Conservation (phyloP, 2,797 vertebrate genomes). For the Eidolon dupreanum region DNA sequence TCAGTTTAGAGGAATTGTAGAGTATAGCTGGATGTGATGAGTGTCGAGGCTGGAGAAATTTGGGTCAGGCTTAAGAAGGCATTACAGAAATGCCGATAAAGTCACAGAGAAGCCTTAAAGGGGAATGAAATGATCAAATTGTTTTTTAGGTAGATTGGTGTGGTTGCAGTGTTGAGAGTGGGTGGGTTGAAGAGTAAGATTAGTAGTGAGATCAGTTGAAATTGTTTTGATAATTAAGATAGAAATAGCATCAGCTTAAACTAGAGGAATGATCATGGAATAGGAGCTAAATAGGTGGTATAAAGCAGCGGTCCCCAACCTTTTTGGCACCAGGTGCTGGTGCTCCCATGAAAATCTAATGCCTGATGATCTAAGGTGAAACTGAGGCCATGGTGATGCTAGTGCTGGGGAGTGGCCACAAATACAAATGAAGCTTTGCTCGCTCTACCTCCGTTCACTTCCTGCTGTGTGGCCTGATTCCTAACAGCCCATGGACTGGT, state of each 20-base stretch:
- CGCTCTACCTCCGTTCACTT: no score
- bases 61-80: background rate
- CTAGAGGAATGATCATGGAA: background rate
- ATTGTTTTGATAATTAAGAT: background rate
- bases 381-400: no score
- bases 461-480: no score
- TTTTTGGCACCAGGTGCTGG: no score
- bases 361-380: no score
- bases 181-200: background rate
- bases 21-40: background rate
- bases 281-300: background rate
- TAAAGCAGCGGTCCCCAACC: background rate
- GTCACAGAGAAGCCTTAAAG: background rate
- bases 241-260: background rate
- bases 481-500: no score
- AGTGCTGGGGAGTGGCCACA: no score
- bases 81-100: background rate
- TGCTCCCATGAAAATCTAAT: no score
- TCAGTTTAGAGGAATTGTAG: background rate
- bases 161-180: background rate
- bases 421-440: no score
- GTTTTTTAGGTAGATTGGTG: background rate
- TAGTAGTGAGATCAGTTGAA: background rate
- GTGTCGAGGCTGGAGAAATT: background rate
- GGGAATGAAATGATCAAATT: background rate